Conservation (phyloP, 2,113 vertebrate genomes). For the Melanotaenia duboulayi region DNA sequence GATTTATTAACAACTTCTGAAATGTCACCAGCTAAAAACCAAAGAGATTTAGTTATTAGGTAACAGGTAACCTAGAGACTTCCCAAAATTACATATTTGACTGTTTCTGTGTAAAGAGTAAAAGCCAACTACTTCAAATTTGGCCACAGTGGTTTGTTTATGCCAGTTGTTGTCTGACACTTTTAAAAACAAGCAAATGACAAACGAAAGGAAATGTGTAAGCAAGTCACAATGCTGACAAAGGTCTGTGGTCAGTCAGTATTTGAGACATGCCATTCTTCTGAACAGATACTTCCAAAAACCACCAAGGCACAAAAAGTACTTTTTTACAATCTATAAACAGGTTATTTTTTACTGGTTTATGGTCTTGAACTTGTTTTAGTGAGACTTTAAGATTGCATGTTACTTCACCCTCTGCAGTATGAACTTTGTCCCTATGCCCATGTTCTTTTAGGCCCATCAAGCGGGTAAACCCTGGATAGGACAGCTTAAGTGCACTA, state of each 20-base stretch:
- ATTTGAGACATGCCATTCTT: not conserved
- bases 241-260: slow-evolving; percentile 9
- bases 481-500: slow-evolving; percentile 31
- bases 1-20: not conserved
- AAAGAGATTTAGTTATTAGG: not conserved
- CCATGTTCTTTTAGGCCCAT: not conserved
- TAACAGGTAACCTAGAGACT: slow-evolving; percentile 3
- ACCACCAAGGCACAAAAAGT: not conserved
- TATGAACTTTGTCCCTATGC: slow-evolving; percentile 35
- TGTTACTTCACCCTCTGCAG: not conserved
- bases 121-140: not conserved
- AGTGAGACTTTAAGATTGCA: slow-evolving; percentile 25
- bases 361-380: slow-evolving; percentile 24
- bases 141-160: not conserved
- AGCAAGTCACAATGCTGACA: slow-evolving; percentile 54
- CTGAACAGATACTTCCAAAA: not conserved
- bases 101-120: not conserved
- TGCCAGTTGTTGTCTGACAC: slow-evolving; percentile 2
- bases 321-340: not conserved
- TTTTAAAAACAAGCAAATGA: not conserved
- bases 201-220: slow-evolving; percentile 55
- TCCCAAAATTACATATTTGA: not conserved
- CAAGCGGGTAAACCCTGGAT: slow-evolving; percentile 6
- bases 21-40: not conserved
- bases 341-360: slow-evolving; percentile 50